Percentiles rank a stretch among this genome's conserved stretches.
These are phyloP conservation scores for Phocoena phocoena DNA, from an alignment of 2,113 vertebrate species.

Conservation along the genomic window DNA sequence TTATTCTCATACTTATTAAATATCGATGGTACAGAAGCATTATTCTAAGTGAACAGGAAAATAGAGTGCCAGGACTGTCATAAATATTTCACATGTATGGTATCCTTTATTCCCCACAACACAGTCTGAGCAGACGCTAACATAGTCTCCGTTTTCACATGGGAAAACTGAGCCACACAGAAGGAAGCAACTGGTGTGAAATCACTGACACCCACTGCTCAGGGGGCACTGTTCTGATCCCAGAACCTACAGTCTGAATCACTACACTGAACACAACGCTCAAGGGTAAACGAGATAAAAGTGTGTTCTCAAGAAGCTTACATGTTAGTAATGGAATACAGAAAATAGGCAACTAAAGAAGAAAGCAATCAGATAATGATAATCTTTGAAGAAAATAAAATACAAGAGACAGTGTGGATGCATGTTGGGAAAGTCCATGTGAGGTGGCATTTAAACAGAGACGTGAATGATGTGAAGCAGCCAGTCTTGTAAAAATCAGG, in stretches of 20 bases:
- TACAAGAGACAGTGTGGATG: not conserved
- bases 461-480: not conserved
- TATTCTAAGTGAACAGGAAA: not conserved
- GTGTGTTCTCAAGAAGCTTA: not conserved
- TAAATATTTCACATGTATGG: not conserved
- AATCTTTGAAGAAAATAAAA: constrained; percentile 11
- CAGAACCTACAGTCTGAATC: not conserved
- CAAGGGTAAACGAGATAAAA: not conserved
- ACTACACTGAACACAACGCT: not conserved
- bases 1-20: constrained; percentile 10
- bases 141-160: not conserved
- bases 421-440: not conserved
- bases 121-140: not conserved
- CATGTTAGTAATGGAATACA: not conserved
- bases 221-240: not conserved
- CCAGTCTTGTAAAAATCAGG: not conserved
- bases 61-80: not conserved
- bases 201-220: not conserved
- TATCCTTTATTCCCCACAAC: not conserved
- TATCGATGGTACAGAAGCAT: not conserved
- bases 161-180: not conserved
- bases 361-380: not conserved
- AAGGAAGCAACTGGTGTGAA: not conserved
- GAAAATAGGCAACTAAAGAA: not conserved
- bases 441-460: not conserved